These are phyloP conservation scores for Montipora efflorescens DNA, from an alignment of 64 coral and sea anemone genomes.

Conservation along the genomic window DNA sequence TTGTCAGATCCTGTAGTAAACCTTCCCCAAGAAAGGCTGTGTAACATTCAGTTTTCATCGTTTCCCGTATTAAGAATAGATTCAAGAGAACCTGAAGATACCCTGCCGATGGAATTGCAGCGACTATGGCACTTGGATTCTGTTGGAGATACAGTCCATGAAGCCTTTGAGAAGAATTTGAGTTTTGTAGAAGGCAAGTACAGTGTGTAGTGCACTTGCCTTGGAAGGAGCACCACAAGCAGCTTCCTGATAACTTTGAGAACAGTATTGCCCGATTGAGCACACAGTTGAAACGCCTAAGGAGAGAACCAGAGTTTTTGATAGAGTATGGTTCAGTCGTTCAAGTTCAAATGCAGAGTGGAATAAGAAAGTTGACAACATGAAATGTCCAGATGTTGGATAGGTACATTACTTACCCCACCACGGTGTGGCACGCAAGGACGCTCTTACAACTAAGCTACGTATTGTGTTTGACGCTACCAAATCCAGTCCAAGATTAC, in stretches of 20 bases:
- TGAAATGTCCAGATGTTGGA: background rate
- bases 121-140: no score
- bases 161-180: conserved; percentile 25
- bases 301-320: conserved; percentile 18
- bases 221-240: conserved; percentile 48
- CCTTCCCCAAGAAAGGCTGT: background rate
- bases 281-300: background rate
- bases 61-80: background rate
- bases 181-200: conserved; percentile 22
- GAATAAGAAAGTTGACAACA: conserved; percentile 8
- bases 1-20: background rate
- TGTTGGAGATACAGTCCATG: background rate
- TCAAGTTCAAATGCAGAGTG: conserved; percentile 17
- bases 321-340: conserved; percentile 16
- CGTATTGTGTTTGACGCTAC: conserved; percentile 54
- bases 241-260: conserved; percentile 50
- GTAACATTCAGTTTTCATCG: conserved; percentile 6
- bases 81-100: no score
- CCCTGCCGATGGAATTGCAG: no score
- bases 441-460: conserved; percentile 41
- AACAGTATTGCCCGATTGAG: background rate
- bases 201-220: background rate
- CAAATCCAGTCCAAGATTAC: background rate
- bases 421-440: conserved; percentile 19
- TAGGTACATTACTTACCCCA: conserved; percentile 38